A percentile compares a stretch with the other conserved stretches of the same genome.
Evolutionary conservation across 23 tunicate species (phyloP).

Genomic region (Halocynthia roretzi): DNA sequence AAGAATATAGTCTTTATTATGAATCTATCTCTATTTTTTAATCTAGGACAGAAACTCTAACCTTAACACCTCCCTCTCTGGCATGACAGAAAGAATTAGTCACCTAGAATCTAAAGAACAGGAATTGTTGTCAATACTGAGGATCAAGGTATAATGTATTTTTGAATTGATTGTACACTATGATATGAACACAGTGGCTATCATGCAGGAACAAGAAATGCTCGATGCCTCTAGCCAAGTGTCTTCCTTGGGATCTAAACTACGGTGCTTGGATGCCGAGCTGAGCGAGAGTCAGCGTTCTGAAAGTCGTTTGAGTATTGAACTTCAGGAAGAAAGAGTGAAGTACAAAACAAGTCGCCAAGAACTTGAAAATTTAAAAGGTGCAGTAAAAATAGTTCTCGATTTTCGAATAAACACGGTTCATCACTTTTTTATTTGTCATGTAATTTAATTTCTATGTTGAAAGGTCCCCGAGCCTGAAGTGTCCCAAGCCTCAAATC

Average conservation of each 20-base stretch:
- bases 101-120: slow-evolving; percentile 65
- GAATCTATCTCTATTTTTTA: background rate
- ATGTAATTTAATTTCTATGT: too few relatives aligned
- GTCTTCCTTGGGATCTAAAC: slow-evolving; percentile 38
- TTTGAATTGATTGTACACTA: too few relatives aligned
- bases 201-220: slow-evolving; percentile 16
- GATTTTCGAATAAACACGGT: too few relatives aligned
- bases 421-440: too few relatives aligned
- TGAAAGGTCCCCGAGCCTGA: too few relatives aligned
- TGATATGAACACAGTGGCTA: too few relatives aligned
- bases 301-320: slow-evolving; percentile 14
- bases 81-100: slow-evolving; percentile 30
- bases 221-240: slow-evolving; percentile 26
- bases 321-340: slow-evolving; percentile 35
- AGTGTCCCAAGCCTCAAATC: too few relatives aligned
- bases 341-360: slow-evolving; percentile 39
- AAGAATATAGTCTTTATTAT: too few relatives aligned
- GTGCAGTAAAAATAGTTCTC: too few relatives aligned
- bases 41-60: slow-evolving; percentile 34
- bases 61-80: slow-evolving; percentile 60
- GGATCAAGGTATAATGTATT: slow-evolving; percentile 33
- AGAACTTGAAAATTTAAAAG: slow-evolving; percentile 45
- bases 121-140: slow-evolving; percentile 51
- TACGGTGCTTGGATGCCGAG: slow-evolving; percentile 46
- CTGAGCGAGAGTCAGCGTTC: slow-evolving; percentile 32